phyloP scores from a whole-genome alignment of 2,888 invertebrate species.

The Lydus trimaculatus region DNA sequence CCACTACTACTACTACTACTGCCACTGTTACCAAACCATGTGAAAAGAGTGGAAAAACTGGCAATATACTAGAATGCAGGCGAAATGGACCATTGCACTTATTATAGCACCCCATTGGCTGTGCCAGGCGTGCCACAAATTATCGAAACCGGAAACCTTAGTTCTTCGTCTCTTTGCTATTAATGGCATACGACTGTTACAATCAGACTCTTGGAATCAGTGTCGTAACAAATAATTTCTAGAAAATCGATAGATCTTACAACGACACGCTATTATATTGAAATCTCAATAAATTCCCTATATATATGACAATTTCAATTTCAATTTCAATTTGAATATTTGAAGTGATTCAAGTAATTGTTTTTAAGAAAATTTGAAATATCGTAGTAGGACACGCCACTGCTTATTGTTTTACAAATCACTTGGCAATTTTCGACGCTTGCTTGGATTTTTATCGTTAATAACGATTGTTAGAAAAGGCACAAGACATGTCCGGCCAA shows the following conservation, averaged over 20 bases:
- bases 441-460: conserved; percentile 22
- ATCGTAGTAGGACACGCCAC: conserved; percentile 3
- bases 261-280: neutral
- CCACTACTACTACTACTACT: conserved; percentile 11
- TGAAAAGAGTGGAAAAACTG: conserved; percentile 48
- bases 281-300: neutral
- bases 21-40: conserved; percentile 39
- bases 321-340: neutral
- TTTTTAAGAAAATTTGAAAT: neutral
- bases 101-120: conserved; percentile 59
- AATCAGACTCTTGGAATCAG: neutral
- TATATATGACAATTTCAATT: neutral
- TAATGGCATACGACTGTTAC: conserved; percentile 38
- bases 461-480: conserved; percentile 16
- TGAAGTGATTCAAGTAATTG: neutral
- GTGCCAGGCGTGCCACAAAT: conserved; percentile 36
- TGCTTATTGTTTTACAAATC: conserved; percentile 36
- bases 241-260: neutral
- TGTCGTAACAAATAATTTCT: neutral
- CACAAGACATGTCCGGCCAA: conserved; percentile 17
- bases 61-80: conserved; percentile 49
- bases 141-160: conserved; percentile 36
- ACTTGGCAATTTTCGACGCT: conserved; percentile 33
- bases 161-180: conserved; percentile 40
- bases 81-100: conserved; percentile 58